Evolutionary conservation across 2,113 vertebrate species (phyloP).

Genomic region (Sapayoa aenigma): DNA sequence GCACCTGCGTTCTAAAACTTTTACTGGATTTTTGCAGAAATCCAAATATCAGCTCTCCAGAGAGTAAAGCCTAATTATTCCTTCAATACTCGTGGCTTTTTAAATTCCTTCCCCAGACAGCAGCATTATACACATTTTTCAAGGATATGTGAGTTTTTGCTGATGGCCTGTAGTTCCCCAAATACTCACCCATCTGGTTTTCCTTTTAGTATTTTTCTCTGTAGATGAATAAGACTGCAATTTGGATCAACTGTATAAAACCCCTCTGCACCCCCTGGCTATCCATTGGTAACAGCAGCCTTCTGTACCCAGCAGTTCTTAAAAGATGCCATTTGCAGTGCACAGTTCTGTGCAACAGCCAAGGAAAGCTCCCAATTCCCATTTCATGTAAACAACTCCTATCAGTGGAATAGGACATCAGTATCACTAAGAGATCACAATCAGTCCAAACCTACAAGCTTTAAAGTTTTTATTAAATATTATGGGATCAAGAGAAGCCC

Average conservation of each 20-base stretch:
- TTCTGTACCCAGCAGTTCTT: background rate
- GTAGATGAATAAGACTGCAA: background rate
- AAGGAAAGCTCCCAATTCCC: background rate
- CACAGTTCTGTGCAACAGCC: background rate
- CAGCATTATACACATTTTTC: background rate
- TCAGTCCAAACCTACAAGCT: background rate
- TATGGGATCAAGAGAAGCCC: background rate
- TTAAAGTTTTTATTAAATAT: background rate
- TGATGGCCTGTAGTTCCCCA: background rate
- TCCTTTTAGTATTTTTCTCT: background rate
- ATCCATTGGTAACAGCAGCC: background rate
- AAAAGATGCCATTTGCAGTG: background rate
- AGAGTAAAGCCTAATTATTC: background rate
- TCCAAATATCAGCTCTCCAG: background rate
- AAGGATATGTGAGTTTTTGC: background rate
- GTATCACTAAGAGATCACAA: background rate
- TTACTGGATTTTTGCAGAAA: background rate
- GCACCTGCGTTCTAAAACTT: background rate
- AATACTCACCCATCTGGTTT: background rate
- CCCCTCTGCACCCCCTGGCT: background rate
- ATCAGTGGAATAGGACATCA: background rate
- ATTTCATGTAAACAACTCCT: background rate
- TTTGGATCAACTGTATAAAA: background rate
- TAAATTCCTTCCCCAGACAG: background rate
- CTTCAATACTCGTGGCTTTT: background rate